Base-by-base conservation (phyloP, 2,888 invertebrate species). In the Tortricodes alternella region DNA sequence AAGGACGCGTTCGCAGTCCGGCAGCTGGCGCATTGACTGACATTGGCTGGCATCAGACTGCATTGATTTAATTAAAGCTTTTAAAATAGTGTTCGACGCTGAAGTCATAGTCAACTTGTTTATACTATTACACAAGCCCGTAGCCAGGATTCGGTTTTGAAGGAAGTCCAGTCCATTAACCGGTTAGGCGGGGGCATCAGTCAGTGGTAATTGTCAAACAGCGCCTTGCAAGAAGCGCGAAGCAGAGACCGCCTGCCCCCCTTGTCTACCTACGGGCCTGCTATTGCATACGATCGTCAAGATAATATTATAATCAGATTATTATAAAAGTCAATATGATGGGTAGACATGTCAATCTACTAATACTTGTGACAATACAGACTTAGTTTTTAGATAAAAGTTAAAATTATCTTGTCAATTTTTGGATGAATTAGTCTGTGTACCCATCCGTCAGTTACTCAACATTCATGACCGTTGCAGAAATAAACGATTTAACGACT, bases 11-110 rank as follows among this genome's bases (percentile, higher is more conserved):
- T 21, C 21, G 41, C 7, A 5, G 37, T 15, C 18, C 7, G 39
- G 24, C 32, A 38, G 23, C 23, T 11, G 11, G 39, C 7, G 23
- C n/a, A 19, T 37, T 5, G 34, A 24, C 35, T 16, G 35, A 2
- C n/a, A n/a, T n/a, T 18, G 8, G 35, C 35, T 21, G 44, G 13
- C 19, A 37, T 18, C 23, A 46, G 44, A 23, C 43, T 15, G 13
- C 21, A 48, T 55, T 8, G n/a, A 23, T n/a, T 23, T 34, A 48
- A 41, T 55, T 55, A 55, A 55, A 49, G 48, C 43, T 55, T 43
- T 15, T 37, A 29, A 11, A 46, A 19, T 46, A 53, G 37, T 41
- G 23, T 19, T 41, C 24, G 34, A 48, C 24, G 34, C 43, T 23
- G 7, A 32, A 34, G 34, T 46, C 46, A 46, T 23, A 46, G 18